These are phyloP conservation scores for Cervus canadensis DNA, from an alignment of 2,113 vertebrate genomes.

Conservation along the genomic window DNA sequence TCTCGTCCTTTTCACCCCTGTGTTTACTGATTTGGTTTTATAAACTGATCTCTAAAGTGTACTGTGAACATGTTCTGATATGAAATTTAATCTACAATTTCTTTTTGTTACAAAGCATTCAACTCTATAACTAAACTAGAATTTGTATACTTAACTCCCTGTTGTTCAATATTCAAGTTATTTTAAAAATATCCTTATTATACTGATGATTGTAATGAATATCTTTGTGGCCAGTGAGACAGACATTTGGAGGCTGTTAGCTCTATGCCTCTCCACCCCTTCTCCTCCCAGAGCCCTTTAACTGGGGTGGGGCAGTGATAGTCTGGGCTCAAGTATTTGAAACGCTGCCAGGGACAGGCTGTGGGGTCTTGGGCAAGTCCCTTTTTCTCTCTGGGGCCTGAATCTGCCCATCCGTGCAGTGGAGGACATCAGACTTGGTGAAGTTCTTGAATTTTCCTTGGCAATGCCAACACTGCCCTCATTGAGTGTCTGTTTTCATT, in stretches of 20 bases:
- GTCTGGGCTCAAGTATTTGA: neutral
- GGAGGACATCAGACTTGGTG: neutral
- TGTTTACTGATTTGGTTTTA: slow-evolving; percentile 33
- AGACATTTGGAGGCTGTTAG: neutral
- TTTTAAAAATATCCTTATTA: neutral
- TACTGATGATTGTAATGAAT: neutral
- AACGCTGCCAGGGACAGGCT: neutral
- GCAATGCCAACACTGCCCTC: neutral
- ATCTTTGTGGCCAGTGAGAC: neutral
- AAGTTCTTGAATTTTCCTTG: neutral
- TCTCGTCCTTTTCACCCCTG: neutral
- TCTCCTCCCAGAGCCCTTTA: neutral
- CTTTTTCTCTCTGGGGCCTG: neutral
- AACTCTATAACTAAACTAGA: neutral
- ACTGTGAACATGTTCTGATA: neutral
- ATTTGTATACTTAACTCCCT: neutral
- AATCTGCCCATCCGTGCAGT: neutral
- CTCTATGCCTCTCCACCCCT: neutral
- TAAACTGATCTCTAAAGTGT: neutral
- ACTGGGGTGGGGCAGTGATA: neutral
- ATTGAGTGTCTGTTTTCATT: neutral
- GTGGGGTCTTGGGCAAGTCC: neutral
- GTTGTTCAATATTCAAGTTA: neutral
- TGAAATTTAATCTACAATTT: slow-evolving; percentile 13
- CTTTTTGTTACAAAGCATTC: slow-evolving; percentile 5